Evolutionary conservation across 2,113 vertebrate genomes (phyloP).

Genomic region (Dicentrarchus labrax): DNA sequence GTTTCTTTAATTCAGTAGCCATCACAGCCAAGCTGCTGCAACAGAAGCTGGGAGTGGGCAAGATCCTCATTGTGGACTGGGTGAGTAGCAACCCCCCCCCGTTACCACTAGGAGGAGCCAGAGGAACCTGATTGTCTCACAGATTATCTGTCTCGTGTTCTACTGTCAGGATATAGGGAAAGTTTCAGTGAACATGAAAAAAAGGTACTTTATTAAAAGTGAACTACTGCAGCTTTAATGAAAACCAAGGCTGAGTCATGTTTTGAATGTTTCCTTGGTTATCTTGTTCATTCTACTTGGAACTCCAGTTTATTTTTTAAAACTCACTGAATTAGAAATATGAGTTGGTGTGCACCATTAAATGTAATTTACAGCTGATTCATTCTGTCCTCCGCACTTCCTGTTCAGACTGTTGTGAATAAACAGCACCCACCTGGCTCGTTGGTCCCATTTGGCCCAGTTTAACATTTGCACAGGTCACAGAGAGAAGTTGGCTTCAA

Average conservation of each 20-base stretch:
- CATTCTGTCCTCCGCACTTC: too few relatives aligned
- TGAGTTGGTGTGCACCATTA: background rate
- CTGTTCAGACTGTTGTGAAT: too few relatives aligned
- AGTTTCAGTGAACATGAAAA: too few relatives aligned
- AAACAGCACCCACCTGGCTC: too few relatives aligned
- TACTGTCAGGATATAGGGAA: too few relatives aligned
- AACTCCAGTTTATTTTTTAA: background rate
- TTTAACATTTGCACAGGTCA: too few relatives aligned
- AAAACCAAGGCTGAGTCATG: background rate
- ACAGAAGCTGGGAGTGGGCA: conserved; percentile 79
- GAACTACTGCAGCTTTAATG: background rate
- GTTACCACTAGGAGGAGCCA: too few relatives aligned
- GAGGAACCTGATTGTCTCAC: background rate
- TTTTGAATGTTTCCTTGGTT: background rate
- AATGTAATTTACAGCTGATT: background rate
- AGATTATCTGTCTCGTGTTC: too few relatives aligned
- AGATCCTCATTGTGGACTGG: conserved; percentile 80
- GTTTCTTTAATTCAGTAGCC: conserved; percentile 81
- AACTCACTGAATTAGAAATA: background rate
- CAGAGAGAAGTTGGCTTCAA: too few relatives aligned
- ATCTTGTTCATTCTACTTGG: background rate
- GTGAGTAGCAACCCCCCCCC: conserved; percentile 44
- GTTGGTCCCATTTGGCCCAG: too few relatives aligned
- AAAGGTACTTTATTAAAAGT: too few relatives aligned
- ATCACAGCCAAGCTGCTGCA: conserved; percentile 80